Evolutionary conservation across 1,140 invertebrate genomes (phyloP).

Genomic region (Neodiprion lecontei): DNA sequence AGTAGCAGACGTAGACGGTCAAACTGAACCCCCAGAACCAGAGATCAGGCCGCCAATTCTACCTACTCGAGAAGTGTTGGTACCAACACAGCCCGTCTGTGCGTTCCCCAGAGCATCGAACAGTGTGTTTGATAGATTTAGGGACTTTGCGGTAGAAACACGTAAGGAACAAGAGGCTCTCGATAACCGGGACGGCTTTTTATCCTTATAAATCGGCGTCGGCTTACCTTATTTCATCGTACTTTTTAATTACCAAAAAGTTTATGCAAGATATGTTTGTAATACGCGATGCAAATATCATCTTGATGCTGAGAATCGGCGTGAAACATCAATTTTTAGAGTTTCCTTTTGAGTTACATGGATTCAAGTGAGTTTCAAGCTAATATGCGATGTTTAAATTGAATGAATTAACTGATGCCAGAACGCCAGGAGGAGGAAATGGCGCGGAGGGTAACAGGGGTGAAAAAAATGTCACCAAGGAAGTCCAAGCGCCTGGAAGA

Average conservation of each 20-base stretch:
- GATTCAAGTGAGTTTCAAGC: not conserved
- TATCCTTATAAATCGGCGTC: too few species aligned
- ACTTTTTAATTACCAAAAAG: not conserved
- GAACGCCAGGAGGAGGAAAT: conserved; percentile 61
- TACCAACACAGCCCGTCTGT: conserved; percentile 53
- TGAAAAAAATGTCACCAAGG: conserved; percentile 51
- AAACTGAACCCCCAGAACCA: conserved; percentile 42
- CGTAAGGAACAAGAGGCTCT: conserved; percentile 53
- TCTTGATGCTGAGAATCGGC: not conserved
- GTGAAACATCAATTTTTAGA: not conserved
- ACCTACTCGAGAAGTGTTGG: conserved; percentile 67
- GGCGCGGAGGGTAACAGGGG: conserved; percentile 43
- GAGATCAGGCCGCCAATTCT: conserved; percentile 71
- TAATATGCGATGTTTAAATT: conserved; percentile 14
- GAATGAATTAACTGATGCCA: conserved; percentile 32
- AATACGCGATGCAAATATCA: not conserved
- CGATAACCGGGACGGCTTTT: not conserved
- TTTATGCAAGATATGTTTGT: too few species aligned
- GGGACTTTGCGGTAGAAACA: conserved; percentile 72
- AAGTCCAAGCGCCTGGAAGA: conserved; percentile 71
- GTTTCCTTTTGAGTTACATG: too few species aligned
- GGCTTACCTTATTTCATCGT: conserved; percentile 13
- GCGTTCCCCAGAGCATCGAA: conserved; percentile 57
- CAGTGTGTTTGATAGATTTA: conserved; percentile 72
- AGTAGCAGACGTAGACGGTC: conserved; percentile 29